phyloP scores from a whole-genome alignment of 2,888 invertebrate species.

The Cyclophora albipunctata region DNA sequence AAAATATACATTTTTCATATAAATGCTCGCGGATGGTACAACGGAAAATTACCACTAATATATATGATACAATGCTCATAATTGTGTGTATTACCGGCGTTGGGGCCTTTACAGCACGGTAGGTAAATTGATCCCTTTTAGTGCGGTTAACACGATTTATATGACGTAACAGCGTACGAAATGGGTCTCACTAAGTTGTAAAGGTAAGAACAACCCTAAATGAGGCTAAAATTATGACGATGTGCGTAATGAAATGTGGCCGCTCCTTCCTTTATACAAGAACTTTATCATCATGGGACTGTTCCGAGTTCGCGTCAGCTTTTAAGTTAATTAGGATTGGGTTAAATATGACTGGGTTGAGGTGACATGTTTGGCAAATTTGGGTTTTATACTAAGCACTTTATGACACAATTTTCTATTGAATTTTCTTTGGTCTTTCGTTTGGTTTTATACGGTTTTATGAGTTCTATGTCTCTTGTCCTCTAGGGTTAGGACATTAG shows the following conservation, averaged over 20 bases:
- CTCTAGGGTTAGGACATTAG: no score
- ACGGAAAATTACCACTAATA: constrained; percentile 53
- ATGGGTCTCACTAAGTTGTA: constrained; percentile 20
- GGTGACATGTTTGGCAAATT: no score
- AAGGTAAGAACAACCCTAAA: constrained; percentile 10
- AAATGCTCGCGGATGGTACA: constrained; percentile 29
- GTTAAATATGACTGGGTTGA: no score
- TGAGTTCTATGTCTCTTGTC: no score
- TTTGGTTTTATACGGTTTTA: no score
- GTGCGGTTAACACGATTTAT: constrained; percentile 40
- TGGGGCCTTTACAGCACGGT: constrained; percentile 23
- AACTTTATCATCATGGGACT: not conserved
- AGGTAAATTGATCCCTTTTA: constrained; percentile 47
- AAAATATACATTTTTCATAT: constrained; percentile 61
- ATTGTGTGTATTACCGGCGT: constrained; percentile 42
- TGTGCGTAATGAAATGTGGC: not conserved
- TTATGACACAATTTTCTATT: no score
- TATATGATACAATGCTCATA: constrained; percentile 38
- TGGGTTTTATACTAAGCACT: no score
- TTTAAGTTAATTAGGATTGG: not conserved
- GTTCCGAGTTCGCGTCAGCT: not conserved
- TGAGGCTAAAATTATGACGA: constrained; percentile 14
- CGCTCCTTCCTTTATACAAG: not conserved
- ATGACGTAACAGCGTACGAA: constrained; percentile 25
- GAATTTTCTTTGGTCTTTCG: no score